Conservation (phyloP, 2,797 vertebrate species). For the Miopithecus talapoin region DNA sequence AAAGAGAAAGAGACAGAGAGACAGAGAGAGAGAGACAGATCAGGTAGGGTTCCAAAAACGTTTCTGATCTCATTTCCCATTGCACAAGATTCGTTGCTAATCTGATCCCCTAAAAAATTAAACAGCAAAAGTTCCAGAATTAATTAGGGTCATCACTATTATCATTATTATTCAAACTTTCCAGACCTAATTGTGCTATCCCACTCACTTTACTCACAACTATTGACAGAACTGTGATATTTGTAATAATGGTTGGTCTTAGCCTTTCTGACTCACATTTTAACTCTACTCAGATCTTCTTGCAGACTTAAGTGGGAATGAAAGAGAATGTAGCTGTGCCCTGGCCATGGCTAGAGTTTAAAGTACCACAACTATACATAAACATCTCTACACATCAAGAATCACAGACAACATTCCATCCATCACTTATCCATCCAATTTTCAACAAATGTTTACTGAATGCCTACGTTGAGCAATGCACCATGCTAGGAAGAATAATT, state of each 20-base stretch:
- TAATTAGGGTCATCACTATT: neutral
- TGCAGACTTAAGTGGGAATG: neutral
- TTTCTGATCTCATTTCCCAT: neutral
- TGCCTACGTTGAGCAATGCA: neutral
- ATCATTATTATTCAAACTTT: constrained; percentile 32
- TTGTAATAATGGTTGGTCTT: neutral
- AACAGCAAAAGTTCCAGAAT: neutral
- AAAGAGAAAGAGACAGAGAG: neutral
- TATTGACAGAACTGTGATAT: neutral
- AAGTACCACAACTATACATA: neutral
- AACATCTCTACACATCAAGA: neutral
- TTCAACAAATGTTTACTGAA: neutral
- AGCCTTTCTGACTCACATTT: neutral
- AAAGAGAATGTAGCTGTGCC: neutral
- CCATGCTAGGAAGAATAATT: neutral
- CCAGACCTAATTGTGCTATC: neutral
- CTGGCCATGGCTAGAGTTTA: neutral
- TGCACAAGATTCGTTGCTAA: neutral
- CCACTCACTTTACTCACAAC: neutral
- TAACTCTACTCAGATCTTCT: neutral
- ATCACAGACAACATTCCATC: neutral
- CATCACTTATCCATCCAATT: neutral
- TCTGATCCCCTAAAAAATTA: neutral
- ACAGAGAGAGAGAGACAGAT: neutral
- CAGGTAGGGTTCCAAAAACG: neutral